Conservation (phyloP, 2,113 vertebrate genomes). For the Chaenogobius annularis region DNA sequence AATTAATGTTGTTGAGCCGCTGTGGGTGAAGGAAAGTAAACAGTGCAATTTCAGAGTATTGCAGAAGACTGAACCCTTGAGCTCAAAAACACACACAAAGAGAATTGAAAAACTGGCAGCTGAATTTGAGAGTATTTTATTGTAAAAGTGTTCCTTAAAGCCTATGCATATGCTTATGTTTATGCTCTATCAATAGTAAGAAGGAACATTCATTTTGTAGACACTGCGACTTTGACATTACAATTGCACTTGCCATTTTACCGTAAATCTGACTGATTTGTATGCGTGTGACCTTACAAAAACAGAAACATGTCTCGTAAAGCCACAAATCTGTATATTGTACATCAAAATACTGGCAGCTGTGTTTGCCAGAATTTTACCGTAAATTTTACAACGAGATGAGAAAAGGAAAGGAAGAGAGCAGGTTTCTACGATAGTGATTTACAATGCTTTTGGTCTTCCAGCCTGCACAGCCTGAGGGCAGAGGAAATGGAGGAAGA, state of each 20-base stretch:
- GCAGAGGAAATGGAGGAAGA: slow-evolving; percentile 71
- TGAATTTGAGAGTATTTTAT: not conserved
- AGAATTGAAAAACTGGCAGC: not conserved
- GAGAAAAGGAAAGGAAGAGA: slow-evolving; percentile 41
- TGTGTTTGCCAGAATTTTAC: slow-evolving; percentile 3
- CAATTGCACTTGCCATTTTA: not conserved
- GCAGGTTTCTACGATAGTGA: slow-evolving; percentile 52
- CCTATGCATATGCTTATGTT: not conserved
- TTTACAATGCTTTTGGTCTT: slow-evolving; percentile 64
- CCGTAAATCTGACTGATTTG: not conserved
- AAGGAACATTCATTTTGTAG: not conserved
- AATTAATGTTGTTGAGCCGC: slow-evolving; percentile 61
- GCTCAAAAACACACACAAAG: slow-evolving; percentile 11
- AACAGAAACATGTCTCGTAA: not conserved
- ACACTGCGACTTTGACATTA: not conserved
- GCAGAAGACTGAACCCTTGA: slow-evolving; percentile 54
- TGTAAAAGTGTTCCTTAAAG: not conserved
- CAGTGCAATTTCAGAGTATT: slow-evolving; percentile 62
- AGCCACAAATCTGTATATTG: not conserved
- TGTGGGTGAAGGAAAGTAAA: slow-evolving; percentile 39
- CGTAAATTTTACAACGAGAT: slow-evolving; percentile 23
- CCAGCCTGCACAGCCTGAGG: slow-evolving; percentile 53
- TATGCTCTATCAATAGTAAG: not conserved
- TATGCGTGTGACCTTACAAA: not conserved
- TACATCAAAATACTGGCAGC: not conserved